These are phyloP conservation scores for Heterodera filipjevi DNA, from an alignment of 2,888 invertebrate species.

Conservation along the genomic window DNA sequence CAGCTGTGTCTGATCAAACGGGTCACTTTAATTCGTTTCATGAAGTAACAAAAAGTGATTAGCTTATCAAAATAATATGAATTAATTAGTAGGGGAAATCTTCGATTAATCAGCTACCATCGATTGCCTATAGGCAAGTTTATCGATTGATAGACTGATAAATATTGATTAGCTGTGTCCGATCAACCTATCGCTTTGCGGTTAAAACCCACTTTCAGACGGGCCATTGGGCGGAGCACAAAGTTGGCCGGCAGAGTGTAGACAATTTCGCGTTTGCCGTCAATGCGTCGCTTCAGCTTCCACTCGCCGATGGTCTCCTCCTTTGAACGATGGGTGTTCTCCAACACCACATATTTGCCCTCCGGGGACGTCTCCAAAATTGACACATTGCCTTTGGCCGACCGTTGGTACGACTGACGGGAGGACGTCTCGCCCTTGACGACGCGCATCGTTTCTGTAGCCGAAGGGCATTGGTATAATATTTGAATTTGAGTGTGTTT, in stretches of 20 bases:
- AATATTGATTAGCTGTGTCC: too few species aligned
- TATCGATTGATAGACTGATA: too few species aligned
- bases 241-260: slow-evolving; percentile 57
- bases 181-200: too few species aligned
- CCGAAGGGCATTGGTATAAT: too few species aligned
- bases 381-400: slow-evolving; percentile 68
- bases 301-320: slow-evolving; percentile 64
- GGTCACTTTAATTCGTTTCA: too few species aligned
- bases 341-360: slow-evolving; percentile 69
- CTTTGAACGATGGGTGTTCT: slow-evolving; percentile 68
- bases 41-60: too few species aligned
- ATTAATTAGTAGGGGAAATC: too few species aligned
- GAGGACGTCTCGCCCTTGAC: slow-evolving; percentile 68
- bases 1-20: too few species aligned
- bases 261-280: slow-evolving; percentile 54
- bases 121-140: too few species aligned
- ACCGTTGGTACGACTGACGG: slow-evolving; percentile 69
- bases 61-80: too few species aligned
- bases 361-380: slow-evolving; percentile 69
- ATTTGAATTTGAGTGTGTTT: too few species aligned
- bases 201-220: slow-evolving; percentile 50
- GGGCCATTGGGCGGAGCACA: slow-evolving; percentile 52
- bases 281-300: slow-evolving; percentile 64
- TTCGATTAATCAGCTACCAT: too few species aligned
- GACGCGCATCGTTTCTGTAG: slow-evolving; percentile 61